These are phyloP conservation scores for Eutrigla gurnardus DNA, from an alignment of 2,797 vertebrate genomes.

Conservation along the genomic window DNA sequence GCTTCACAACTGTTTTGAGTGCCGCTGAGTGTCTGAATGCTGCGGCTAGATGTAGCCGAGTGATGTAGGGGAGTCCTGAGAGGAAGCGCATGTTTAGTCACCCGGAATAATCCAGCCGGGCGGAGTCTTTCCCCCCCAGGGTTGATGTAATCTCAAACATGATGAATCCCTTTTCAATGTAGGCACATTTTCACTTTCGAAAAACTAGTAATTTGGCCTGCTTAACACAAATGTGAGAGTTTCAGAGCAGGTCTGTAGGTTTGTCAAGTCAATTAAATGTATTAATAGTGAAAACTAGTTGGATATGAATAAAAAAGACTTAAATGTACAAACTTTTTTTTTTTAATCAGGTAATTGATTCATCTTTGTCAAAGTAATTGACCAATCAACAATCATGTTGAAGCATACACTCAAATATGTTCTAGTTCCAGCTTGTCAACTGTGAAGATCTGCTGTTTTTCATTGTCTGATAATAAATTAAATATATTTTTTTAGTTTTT, in stretches of 20 bases:
- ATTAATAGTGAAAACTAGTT: too few species aligned
- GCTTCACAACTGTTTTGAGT: fast-evolving
- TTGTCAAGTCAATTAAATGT: too few species aligned
- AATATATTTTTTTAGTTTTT: background rate
- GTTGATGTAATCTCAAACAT: background rate
- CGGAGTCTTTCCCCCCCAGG: constrained; percentile 29
- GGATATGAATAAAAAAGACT: too few species aligned
- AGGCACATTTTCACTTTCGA: too few species aligned
- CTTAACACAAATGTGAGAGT: background rate
- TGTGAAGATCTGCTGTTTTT: background rate
- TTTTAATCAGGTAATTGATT: background rate
- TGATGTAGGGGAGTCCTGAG: constrained; percentile 10
- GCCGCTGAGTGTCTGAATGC: constrained; percentile 1
- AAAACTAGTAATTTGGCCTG: too few species aligned
- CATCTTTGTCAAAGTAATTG: background rate
- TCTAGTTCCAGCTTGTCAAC: background rate
- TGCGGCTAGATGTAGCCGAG: constrained; percentile 30
- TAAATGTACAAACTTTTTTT: too few species aligned
- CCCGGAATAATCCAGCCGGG: constrained; percentile 22
- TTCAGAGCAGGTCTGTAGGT: background rate
- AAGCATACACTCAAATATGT: background rate
- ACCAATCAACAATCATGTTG: background rate
- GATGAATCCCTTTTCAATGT: too few species aligned
- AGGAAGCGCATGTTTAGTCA: constrained; percentile 44
- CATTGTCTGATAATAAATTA: background rate